Base-by-base conservation (phyloP, 2,888 invertebrate genomes). In the Prionchulus punctatus region DNA sequence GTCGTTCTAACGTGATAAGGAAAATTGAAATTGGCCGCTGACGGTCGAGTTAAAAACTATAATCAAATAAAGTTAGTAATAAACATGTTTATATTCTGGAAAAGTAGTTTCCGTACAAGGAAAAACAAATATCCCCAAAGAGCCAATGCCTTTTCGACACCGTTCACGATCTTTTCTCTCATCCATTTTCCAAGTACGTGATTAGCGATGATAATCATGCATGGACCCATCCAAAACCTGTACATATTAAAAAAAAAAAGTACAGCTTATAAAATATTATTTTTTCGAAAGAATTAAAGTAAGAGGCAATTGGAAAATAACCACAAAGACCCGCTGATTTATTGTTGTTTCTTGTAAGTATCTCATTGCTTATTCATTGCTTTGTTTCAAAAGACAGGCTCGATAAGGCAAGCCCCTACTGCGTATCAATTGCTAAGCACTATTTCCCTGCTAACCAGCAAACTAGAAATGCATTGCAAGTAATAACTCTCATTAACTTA, bases 1-100 rank as follows among this genome's bases (percentile, higher is more conserved):
- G 84, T 83, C 0, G 88, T 88, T 54, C 86, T 75, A 30, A 89
- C 86, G 70, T 90, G 89, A 70, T 85, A 90, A 0, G 90, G 90
- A 66, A 90, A 89, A 68, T 86, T 86, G 66, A 82, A 83, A 69
- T 89, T 89, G 0, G 86, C 85, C 58, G 84, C 82, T 1, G 84
- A 82, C 1, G 90, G 90, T 67, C 86, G 75, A 0, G 88, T 88
- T 57, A 89, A 70, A 57, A 84, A 72, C 85, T 86, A 73, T 2
- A 77, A 76, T 60, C 58, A 58, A 56, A 45, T 56, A 53, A 61
- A 1, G 42, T 49, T 26, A 51, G 2, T 48, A 21, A 26, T n/a
- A n/a, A n/a, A n/a, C n/a, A n/a, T n/a, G n/a, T n/a, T n/a, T n/a
- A n/a, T n/a, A n/a, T n/a, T n/a, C n/a, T n/a, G n/a, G n/a, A n/a